Evolutionary conservation across 2,113 vertebrate species (phyloP), one percentile per base, ranked within the genome.

Genomic region (Scalopus aquaticus): DNA sequence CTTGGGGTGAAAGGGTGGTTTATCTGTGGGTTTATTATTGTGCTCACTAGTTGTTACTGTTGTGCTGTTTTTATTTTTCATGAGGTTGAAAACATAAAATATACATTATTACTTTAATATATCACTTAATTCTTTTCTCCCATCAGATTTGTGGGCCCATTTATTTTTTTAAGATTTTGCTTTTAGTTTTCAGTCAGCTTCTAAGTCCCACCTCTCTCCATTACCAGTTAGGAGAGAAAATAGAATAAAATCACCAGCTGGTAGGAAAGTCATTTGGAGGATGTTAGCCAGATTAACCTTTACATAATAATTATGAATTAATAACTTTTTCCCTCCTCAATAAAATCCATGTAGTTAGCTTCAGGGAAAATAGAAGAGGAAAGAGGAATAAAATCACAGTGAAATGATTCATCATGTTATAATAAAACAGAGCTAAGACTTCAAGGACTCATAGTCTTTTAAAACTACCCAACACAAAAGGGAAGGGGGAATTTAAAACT

Each of bases 281-380:
- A 58, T 90, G 54, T 93, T 93, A 96, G 35, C 44, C 77, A 93
- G 82, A 92, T 95, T 94, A 96, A 96, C 60, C 84, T 97, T 96
- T 97, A 70, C 26, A 82, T 85, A 85, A 94, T 96, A 96, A 96
- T 93, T 93, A 92, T 54, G 37, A 96, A 96, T 96, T 94, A 93
- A 96, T 96, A 87, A 90, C 49, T 39, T 93, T 85, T 94, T 74
- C 35, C 35, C 46, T 93, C 51, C 64, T 94, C 78, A 78, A 81
- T 90, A 95, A 96, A 95, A 94, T 64, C 8, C 56, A 88, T 92
- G 95, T 85, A 74, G 44, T 91, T 87, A 92, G 60, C 90, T 96
- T 96, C 67, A 60, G 80, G 83, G 80, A 88, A 78, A 82, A 81
- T 30, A 67, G n/a, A 74, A 87, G 32, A 78, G 32, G 46, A 88